Evolutionary conservation across 2,888 invertebrate species (phyloP).

Genomic region (Heteromurus nitidus): DNA sequence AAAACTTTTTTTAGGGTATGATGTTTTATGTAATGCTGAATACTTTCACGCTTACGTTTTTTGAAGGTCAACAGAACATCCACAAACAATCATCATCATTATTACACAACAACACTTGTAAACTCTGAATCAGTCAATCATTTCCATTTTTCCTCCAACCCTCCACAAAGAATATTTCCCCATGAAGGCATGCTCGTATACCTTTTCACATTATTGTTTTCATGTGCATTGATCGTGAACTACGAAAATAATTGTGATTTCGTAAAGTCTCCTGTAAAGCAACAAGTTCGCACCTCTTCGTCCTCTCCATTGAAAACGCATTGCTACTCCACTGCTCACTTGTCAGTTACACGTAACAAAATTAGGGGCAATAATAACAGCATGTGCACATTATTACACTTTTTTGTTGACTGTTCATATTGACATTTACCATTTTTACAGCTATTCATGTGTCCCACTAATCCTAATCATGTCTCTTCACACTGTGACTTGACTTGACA

Average conservation of each 20-base stretch:
- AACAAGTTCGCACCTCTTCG: slow-evolving; percentile 51
- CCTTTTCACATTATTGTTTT: background rate
- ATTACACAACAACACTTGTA: slow-evolving; percentile 12
- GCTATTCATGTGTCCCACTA: background rate
- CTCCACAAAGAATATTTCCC: background rate
- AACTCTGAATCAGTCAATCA: slow-evolving; percentile 18
- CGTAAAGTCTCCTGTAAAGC: slow-evolving; percentile 24
- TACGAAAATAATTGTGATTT: background rate
- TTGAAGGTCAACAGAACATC: slow-evolving; percentile 13
- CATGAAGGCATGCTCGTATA: background rate
- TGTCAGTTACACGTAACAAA: slow-evolving; percentile 34
- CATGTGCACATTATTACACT: slow-evolving; percentile 30
- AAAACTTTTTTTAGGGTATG: too few species aligned
- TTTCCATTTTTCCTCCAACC: background rate
- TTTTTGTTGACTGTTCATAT: slow-evolving; percentile 28
- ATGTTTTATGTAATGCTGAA: too few species aligned
- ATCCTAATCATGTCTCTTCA: slow-evolving; percentile 4
- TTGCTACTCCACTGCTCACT: slow-evolving; percentile 8
- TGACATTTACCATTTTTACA: slow-evolving; percentile 27
- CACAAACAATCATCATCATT: too few species aligned
- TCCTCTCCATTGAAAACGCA: slow-evolving; percentile 28
- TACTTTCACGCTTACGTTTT: background rate
- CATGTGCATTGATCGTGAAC: background rate
- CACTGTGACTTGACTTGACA: background rate
- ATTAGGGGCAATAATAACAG: slow-evolving; percentile 46